These are phyloP conservation scores for Thamnophis elegans DNA, from an alignment of 2,797 vertebrate genomes.

Conservation along the genomic window DNA sequence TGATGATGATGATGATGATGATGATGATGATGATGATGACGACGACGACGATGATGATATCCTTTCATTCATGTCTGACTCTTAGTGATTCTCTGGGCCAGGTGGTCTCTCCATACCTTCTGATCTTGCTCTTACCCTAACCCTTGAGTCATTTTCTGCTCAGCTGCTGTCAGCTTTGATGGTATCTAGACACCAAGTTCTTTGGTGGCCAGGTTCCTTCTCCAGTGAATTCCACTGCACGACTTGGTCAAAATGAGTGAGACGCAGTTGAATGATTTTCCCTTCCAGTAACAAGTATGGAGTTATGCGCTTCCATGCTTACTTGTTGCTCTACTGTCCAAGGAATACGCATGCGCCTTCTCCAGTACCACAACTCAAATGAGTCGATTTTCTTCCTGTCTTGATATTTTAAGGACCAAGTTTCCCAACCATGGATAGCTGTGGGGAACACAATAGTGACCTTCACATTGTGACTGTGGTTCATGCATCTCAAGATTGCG, in stretches of 20 bases:
- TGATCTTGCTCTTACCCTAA: neutral
- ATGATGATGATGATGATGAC: no score
- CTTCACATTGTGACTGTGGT: neutral
- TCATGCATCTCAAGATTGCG: neutral
- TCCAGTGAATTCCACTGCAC: neutral
- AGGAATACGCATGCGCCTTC: neutral
- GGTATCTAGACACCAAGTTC: rapidly evolving
- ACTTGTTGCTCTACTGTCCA: neutral
- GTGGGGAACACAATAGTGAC: neutral
- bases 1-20: rapidly evolving
- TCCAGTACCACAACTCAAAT: neutral
- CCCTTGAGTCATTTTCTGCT: neutral
- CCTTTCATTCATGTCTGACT: neutral
- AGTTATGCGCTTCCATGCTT: neutral
- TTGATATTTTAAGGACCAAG: neutral
- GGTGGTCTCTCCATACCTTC: neutral
- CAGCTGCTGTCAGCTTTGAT: neutral
- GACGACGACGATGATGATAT: neutral
- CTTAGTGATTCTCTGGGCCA: neutral
- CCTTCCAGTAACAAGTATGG: neutral
- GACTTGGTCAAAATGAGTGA: neutral
- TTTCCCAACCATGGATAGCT: neutral
- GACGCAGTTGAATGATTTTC: neutral
- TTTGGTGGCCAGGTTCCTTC: neutral
- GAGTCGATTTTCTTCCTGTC: neutral